phyloP scores from a whole-genome alignment of 1,140 invertebrate genomes.

The Papilio polyxenes region DNA sequence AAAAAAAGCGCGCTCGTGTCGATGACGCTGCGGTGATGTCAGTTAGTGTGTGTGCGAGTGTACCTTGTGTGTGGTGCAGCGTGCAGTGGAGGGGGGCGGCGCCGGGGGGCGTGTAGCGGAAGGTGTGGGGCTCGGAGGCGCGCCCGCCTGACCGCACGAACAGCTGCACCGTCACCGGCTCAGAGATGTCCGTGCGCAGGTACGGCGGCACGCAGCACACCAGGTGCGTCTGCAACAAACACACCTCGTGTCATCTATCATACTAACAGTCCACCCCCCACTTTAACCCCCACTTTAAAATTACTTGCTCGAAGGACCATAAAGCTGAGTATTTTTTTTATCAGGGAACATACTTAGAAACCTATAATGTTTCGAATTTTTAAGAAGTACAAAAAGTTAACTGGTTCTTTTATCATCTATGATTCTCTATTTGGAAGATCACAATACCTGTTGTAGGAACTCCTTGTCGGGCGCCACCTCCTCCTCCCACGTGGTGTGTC shows the following conservation, averaged over 20 bases:
- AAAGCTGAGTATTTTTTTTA: no score
- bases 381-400: background rate
- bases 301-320: no score
- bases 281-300: no score
- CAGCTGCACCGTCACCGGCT: constrained; percentile 88
- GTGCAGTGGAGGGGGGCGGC: constrained; percentile 68
- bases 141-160: constrained; percentile 93
- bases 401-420: background rate
- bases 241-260: no score
- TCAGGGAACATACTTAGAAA: no score
- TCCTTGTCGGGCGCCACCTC: constrained; percentile 90
- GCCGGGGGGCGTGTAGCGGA: constrained; percentile 87
- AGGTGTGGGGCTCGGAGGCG: constrained; percentile 92
- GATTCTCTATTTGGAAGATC: background rate
- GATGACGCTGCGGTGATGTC: background rate
- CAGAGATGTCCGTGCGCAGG: constrained; percentile 82
- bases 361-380: no score
- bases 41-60: background rate
- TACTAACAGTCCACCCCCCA: no score
- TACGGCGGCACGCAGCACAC: constrained; percentile 95
- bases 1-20: background rate
- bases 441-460: constrained; percentile 87
- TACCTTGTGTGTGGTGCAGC: constrained; percentile 61
- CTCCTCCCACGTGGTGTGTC: constrained; percentile 86
- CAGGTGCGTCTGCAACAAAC: constrained; percentile 89